Evolutionary conservation across 2,888 invertebrate genomes (phyloP).

Genomic region (Endotricha flammealis): DNA sequence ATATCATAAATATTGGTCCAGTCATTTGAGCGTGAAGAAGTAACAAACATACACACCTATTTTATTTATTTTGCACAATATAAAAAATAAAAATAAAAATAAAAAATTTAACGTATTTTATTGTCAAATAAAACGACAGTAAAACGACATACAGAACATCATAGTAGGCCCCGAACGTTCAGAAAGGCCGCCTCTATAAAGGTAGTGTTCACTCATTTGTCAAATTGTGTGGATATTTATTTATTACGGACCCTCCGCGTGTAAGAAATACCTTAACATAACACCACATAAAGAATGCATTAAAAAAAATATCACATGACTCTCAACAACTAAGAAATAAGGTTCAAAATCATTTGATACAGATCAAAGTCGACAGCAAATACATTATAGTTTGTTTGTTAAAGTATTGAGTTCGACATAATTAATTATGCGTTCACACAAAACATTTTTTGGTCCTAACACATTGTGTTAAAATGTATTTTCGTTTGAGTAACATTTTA

Average conservation of each 20-base stretch:
- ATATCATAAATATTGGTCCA: too few species aligned
- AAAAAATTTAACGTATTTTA: too few species aligned
- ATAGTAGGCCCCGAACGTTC: slow-evolving; percentile 29
- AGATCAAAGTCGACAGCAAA: slow-evolving; percentile 4
- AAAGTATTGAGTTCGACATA: slow-evolving; percentile 25
- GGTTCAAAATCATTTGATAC: slow-evolving; percentile 20
- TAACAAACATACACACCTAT: too few species aligned
- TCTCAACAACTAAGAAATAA: slow-evolving; percentile 21
- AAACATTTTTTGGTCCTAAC: neutral
- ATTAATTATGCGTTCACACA: slow-evolving; percentile 13
- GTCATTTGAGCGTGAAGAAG: too few species aligned
- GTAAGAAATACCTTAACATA: slow-evolving; percentile 51
- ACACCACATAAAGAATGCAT: slow-evolving; percentile 6
- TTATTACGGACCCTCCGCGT: slow-evolving; percentile 70
- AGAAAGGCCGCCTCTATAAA: slow-evolving; percentile 58
- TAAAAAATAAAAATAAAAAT: too few species aligned
- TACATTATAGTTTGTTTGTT: slow-evolving; percentile 19
- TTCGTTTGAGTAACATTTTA: slow-evolving; percentile 16
- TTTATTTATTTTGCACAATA: too few species aligned
- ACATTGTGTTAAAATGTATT: neutral
- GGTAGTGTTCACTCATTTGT: slow-evolving; percentile 72
- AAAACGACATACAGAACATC: too few species aligned
- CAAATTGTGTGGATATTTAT: slow-evolving; percentile 69
- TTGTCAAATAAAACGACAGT: too few species aligned
- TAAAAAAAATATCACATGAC: neutral